A percentile compares a stretch with the other conserved stretches of the same genome.
These are phyloP conservation scores for Drosophila baimaii DNA, from an alignment of 1,140 invertebrate species.

Conservation along the genomic window DNA sequence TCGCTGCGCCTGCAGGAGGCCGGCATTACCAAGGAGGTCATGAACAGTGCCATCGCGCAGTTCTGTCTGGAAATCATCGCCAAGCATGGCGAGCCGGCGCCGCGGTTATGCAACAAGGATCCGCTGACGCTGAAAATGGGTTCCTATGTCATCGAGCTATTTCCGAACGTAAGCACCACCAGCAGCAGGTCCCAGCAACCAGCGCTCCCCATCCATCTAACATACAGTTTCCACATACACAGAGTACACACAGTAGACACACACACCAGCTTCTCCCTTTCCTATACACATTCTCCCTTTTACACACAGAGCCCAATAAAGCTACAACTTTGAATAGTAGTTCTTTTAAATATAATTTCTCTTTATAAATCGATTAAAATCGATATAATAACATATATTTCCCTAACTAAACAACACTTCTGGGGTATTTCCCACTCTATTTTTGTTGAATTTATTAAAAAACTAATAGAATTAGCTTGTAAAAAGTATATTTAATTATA, in stretches of 20 bases:
- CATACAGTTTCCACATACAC: neutral
- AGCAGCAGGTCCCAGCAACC: slow-evolving; percentile 1
- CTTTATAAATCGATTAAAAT: neutral
- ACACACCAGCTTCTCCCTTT: neutral
- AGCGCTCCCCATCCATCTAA: neutral
- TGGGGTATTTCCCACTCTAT: no score
- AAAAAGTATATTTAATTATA: neutral
- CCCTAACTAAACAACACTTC: no score
- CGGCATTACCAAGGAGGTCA: slow-evolving; percentile 94
- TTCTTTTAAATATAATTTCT: no score
- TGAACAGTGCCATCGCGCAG: slow-evolving; percentile 97
- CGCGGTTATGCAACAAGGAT: slow-evolving; percentile 98
- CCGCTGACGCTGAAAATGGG: slow-evolving; percentile 98
- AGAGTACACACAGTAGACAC: neutral
- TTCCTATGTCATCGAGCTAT: slow-evolving; percentile 91
- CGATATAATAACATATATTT: no score
- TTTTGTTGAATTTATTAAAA: neutral
- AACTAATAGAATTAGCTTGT: no score
- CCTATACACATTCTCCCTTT: neutral
- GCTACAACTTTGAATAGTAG: no score
- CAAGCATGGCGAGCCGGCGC: slow-evolving; percentile 96
- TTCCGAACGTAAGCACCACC: slow-evolving; percentile 87
- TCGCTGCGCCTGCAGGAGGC: slow-evolving; percentile 95
- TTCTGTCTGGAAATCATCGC: slow-evolving; percentile 99
- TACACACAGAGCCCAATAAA: neutral